These are phyloP conservation scores for Megalops atlanticus DNA, from an alignment of 2,113 vertebrate genomes.

Conservation along the genomic window DNA sequence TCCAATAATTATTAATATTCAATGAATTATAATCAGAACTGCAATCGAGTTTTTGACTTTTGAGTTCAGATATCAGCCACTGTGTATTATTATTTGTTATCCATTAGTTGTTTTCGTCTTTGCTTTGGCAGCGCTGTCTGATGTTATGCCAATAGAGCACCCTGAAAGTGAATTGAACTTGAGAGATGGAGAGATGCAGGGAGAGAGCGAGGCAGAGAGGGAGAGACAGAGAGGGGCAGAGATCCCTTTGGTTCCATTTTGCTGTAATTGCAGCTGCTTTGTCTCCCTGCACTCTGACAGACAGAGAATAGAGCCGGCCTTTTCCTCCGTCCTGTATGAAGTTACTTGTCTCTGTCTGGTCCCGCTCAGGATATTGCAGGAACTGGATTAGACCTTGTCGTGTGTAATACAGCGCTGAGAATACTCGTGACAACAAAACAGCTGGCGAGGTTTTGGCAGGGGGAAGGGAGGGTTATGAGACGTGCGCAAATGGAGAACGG, in stretches of 20 bases:
- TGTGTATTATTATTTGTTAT: too few species aligned
- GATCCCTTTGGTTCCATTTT: constrained; percentile 1
- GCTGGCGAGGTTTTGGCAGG: background rate
- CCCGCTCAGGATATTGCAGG: background rate
- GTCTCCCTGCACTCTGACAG: background rate
- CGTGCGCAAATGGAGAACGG: background rate
- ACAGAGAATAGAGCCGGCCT: background rate
- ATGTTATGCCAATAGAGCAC: too few species aligned
- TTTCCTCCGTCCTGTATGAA: background rate
- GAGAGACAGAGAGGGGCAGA: background rate
- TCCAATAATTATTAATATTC: too few species aligned
- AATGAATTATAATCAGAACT: too few species aligned
- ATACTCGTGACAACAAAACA: background rate
- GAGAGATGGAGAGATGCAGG: constrained; percentile 24
- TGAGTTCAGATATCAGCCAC: too few species aligned
- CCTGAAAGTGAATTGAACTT: too few species aligned
- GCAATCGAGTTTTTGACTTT: too few species aligned
- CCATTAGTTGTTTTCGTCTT: too few species aligned
- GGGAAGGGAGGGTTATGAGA: background rate
- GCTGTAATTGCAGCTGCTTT: background rate
- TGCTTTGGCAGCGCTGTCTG: too few species aligned
- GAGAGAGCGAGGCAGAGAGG: constrained; percentile 49
- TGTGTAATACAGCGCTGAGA: background rate
- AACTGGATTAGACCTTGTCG: background rate
- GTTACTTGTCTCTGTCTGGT: background rate